phyloP scores from a whole-genome alignment of 2,113 vertebrate species.

The Proterorhinus semilunaris region DNA sequence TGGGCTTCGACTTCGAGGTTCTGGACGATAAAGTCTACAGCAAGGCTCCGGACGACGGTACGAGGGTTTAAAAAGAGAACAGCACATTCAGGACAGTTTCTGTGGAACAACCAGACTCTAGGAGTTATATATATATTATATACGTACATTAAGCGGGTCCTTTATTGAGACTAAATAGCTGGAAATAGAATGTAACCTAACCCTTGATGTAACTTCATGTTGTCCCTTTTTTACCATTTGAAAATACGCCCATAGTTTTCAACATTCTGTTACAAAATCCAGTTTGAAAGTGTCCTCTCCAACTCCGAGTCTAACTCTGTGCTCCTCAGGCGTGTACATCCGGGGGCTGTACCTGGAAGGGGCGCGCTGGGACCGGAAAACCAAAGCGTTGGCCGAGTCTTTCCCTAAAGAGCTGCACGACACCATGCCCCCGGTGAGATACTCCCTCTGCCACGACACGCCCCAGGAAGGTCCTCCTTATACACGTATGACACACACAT shows the following conservation, averaged over 20 bases:
- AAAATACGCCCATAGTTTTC: no score
- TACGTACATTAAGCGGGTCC: no score
- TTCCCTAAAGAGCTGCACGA: slow-evolving; percentile 87
- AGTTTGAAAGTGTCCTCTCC: no score
- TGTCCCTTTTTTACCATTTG: no score
- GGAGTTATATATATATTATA: no score
- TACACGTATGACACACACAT: background rate
- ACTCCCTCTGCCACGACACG: background rate
- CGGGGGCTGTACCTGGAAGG: slow-evolving; percentile 86
- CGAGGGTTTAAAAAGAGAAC: slow-evolving; percentile 17
- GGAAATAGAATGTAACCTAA: no score
- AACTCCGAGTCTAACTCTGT: background rate
- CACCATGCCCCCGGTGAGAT: slow-evolving; percentile 83
- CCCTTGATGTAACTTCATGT: no score
- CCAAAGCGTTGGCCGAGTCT: slow-evolving; percentile 83
- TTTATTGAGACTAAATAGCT: no score
- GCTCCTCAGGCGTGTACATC: slow-evolving; percentile 82
- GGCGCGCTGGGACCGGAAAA: slow-evolving; percentile 85
- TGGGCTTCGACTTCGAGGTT: slow-evolving; percentile 88
- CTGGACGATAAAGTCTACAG: slow-evolving; percentile 83
- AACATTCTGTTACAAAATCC: no score
- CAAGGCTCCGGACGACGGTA: slow-evolving; percentile 81
- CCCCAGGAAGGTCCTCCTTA: no score
- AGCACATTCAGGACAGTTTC: no score
- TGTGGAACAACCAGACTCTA: background rate